These are phyloP conservation scores for Criorhina ranunculi DNA, from an alignment of 2,888 invertebrate species.

Conservation along the genomic window DNA sequence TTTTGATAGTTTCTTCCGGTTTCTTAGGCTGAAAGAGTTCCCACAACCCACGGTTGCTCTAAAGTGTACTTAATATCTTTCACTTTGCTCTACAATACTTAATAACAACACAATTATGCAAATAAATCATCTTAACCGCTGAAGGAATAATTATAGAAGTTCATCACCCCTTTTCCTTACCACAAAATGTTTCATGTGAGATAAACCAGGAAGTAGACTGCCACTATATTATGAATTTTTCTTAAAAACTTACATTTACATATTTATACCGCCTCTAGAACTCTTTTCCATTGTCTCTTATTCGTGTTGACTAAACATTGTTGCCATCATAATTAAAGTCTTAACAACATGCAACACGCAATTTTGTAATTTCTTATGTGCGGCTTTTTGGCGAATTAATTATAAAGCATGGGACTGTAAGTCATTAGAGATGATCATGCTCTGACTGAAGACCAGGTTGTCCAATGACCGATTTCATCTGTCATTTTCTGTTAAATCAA, in stretches of 20 bases:
- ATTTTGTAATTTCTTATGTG: neutral
- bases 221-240: too few relatives aligned
- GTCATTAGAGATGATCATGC: constrained; percentile 10
- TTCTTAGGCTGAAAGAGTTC: too few relatives aligned
- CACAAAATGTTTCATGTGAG: neutral
- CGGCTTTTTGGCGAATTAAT: constrained; percentile 31
- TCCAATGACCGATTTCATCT: neutral
- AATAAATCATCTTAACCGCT: constrained; percentile 6
- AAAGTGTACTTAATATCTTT: neutral
- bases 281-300: too few relatives aligned
- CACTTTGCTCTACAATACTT: constrained; percentile 15
- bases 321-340: constrained; percentile 27
- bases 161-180: constrained; percentile 9
- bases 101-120: constrained; percentile 25
- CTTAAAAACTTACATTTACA: neutral
- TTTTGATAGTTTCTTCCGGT: too few relatives aligned
- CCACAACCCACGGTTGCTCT: too few relatives aligned
- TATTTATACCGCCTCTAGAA: neutral
- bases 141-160: constrained; percentile 28
- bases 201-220: constrained; percentile 21
- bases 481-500: constrained; percentile 25
- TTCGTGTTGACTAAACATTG: constrained; percentile 13
- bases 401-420: constrained; percentile 11
- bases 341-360: constrained; percentile 3
- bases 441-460: neutral